Conservation (phyloP, 1,140 invertebrate genomes). For the Drosophila insularis region DNA sequence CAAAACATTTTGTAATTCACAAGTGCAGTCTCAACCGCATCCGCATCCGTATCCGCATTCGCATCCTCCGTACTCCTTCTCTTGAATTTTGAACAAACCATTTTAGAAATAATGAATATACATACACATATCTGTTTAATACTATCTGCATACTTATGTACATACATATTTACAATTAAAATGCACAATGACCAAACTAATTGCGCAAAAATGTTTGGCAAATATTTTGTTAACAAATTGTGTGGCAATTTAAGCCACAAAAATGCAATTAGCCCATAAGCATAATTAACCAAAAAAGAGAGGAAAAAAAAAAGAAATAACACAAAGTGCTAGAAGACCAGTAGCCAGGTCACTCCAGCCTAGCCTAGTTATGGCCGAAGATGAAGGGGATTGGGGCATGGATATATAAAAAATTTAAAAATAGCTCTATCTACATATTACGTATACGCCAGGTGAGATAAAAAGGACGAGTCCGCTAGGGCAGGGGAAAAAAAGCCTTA, state of each 20-base stretch:
- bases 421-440: slow-evolving; percentile 23
- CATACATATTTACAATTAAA: slow-evolving; percentile 17
- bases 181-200: slow-evolving; percentile 49
- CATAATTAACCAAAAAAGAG: slow-evolving; percentile 42
- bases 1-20: slow-evolving; percentile 46
- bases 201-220: slow-evolving; percentile 56
- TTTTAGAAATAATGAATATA: slow-evolving; percentile 13
- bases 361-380: not conserved
- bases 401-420: slow-evolving; percentile 13
- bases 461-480: slow-evolving; percentile 3
- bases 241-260: slow-evolving; percentile 54
- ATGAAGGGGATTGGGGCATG: not conserved
- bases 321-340: slow-evolving; percentile 26
- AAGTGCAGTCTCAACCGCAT: slow-evolving; percentile 50
- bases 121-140: not conserved
- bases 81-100: not conserved
- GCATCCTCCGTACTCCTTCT: not conserved
- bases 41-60: slow-evolving; percentile 39
- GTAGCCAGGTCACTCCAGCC: slow-evolving; percentile 15
- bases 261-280: slow-evolving; percentile 61
- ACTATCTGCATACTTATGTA: not conserved
- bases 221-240: slow-evolving; percentile 61
- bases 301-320: not conserved
- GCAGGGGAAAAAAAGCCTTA: slow-evolving; percentile 11
- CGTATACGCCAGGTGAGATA: slow-evolving; percentile 48